Conservation (phyloP, 2,113 vertebrate genomes). For the Oreotrochilus melanogaster region DNA sequence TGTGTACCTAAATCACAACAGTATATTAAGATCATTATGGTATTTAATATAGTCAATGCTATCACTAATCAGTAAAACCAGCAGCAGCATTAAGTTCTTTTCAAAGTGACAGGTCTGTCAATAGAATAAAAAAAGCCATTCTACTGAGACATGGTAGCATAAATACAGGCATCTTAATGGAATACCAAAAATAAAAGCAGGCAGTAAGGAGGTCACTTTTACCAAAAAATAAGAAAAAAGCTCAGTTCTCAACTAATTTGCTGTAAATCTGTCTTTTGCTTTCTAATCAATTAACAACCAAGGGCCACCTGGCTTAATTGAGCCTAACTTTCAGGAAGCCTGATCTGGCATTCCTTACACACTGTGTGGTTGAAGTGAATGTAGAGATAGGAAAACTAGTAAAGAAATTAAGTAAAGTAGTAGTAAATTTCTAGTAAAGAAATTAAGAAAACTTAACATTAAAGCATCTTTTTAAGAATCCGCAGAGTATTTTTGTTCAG, state of each 20-base stretch:
- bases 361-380: neutral
- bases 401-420: neutral
- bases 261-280: constrained; percentile 49
- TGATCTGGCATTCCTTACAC: neutral
- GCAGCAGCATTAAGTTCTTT: neutral
- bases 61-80: constrained; percentile 5
- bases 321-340: constrained; percentile 33
- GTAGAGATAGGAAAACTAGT: neutral
- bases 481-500: neutral
- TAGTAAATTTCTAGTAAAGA: neutral
- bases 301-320: constrained; percentile 35
- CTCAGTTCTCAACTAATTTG: neutral
- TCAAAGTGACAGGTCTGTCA: constrained; percentile 1
- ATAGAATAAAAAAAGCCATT: neutral
- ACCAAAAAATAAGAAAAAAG: neutral
- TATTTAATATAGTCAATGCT: neutral
- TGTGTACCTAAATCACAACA: neutral
- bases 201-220: neutral
- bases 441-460: neutral
- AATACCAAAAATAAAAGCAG: neutral
- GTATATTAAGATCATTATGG: neutral
- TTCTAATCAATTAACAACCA: constrained; percentile 45
- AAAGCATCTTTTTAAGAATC: neutral
- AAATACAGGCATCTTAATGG: neutral
- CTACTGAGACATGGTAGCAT: neutral